Evolutionary conservation across 64 coral and sea anemone species (phyloP).

Genomic region (Hydrozoanthus tunicans): DNA sequence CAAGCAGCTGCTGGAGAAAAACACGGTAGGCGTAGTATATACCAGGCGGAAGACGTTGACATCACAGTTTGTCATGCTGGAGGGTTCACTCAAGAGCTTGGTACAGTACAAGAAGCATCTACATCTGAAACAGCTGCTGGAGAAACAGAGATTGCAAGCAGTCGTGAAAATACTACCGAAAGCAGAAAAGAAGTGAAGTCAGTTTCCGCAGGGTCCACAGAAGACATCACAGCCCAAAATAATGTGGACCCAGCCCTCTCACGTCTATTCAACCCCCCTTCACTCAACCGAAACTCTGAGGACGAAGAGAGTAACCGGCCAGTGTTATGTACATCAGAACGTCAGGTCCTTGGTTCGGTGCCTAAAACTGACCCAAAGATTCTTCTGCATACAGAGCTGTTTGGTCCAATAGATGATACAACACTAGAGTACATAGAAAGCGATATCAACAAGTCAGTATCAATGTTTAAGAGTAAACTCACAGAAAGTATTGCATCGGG

Average conservation of each 20-base stretch:
- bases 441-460: conserved; percentile 12
- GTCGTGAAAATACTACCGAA: background rate
- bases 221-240: background rate
- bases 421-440: conserved; percentile 25
- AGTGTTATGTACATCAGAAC: background rate
- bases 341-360: background rate
- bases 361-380: background rate
- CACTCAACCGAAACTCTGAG: background rate
- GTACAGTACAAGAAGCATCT: background rate
- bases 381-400: conserved; percentile 5
- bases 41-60: too few species aligned
- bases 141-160: background rate
- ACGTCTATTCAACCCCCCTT: background rate
- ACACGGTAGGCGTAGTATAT: too few species aligned
- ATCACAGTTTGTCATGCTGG: too few species aligned
- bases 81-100: background rate
- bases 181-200: background rate
- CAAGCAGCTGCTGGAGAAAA: background rate
- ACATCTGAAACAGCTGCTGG: background rate
- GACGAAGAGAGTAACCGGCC: background rate
- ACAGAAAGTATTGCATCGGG: conserved; percentile 30
- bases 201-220: background rate
- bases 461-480: conserved; percentile 16
- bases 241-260: background rate
- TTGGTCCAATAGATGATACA: conserved; percentile 27